These are phyloP conservation scores for Columbina picui DNA, from an alignment of 2,113 vertebrate species.

Conservation along the genomic window DNA sequence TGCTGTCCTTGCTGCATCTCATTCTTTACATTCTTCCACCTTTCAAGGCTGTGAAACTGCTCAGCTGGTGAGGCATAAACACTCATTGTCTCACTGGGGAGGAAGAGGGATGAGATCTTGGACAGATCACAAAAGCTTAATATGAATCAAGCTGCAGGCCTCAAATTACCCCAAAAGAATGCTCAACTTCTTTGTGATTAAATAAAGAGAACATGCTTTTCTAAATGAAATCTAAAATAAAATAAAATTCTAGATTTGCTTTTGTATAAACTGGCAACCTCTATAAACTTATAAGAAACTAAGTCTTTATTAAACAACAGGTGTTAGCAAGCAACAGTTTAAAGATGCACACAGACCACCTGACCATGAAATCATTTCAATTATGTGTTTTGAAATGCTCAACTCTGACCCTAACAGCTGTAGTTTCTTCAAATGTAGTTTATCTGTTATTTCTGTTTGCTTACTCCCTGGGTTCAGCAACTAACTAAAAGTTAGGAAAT, in stretches of 20 bases:
- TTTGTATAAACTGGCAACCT: neutral
- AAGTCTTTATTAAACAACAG: neutral
- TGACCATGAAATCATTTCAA: neutral
- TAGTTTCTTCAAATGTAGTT: neutral
- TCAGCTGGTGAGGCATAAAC: neutral
- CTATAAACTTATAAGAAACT: neutral
- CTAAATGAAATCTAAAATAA: neutral
- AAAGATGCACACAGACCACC: neutral
- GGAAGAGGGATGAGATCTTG: neutral
- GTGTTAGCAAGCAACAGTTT: neutral
- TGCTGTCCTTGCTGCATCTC: neutral
- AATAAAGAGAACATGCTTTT: neutral
- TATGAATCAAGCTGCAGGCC: neutral
- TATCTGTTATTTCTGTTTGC: neutral
- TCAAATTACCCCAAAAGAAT: neutral
- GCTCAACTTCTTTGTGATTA: neutral
- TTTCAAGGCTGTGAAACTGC: neutral
- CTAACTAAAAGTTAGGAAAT: neutral
- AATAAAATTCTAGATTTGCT: neutral
- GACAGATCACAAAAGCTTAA: neutral
- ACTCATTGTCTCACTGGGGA: neutral
- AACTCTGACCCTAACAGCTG: neutral
- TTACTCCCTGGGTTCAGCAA: neutral
- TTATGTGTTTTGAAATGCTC: neutral
- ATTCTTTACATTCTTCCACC: slow-evolving; percentile 26